Base-by-base conservation (phyloP, 2,797 vertebrate species). In the Uromys caudimaculatus region DNA sequence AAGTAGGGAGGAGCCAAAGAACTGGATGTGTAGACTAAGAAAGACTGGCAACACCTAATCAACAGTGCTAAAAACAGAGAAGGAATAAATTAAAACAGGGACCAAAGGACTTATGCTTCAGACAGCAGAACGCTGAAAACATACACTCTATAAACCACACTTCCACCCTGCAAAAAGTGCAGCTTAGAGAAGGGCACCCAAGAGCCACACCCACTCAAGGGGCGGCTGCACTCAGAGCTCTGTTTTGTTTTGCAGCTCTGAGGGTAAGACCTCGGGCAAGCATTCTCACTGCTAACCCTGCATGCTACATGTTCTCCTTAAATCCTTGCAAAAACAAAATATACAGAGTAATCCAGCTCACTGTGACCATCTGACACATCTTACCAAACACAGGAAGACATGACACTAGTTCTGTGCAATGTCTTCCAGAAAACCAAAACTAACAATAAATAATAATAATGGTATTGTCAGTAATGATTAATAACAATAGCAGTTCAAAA, bases 371-470 rank as follows among this genome's bases (percentile, higher is more conserved):
- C 9, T 29, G 8, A 79, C 6, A 83, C 76, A 91, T 76, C 23
- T 44, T 52, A n/a, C 64, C 38, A 79, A 86, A 76, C n/a, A 82
- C 38, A 69, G 69, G 29, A 94, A 60, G 56, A 69, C 62, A 88
- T 9, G 75, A 67, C 32, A 79, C 44, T 62, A 52, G 21, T 58
- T 91, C 69, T 94, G 47, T 5, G 84, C 24, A 62, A 54, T 83
- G 83, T 84, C 27, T 62, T 78, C 79, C 77, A 87, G n/a, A 77
- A 94, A 95, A 86, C 16, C n/a, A 73, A 88, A 81, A 96, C 77
- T 60, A 60, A 83, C 56, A 62, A 32, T 7, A 35, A 64, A 47
- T 41, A 60, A 60, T 17, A 29, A 41, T 44, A 44, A 17, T 60
- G 16, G 9, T 19, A 29, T 54, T 32, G 29, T 32, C 9, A 32